A percentile compares a stretch with the other conserved stretches of the same genome.
Conservation (phyloP, 2,888 invertebrate species). For the Orthonychiurus folsomi region DNA sequence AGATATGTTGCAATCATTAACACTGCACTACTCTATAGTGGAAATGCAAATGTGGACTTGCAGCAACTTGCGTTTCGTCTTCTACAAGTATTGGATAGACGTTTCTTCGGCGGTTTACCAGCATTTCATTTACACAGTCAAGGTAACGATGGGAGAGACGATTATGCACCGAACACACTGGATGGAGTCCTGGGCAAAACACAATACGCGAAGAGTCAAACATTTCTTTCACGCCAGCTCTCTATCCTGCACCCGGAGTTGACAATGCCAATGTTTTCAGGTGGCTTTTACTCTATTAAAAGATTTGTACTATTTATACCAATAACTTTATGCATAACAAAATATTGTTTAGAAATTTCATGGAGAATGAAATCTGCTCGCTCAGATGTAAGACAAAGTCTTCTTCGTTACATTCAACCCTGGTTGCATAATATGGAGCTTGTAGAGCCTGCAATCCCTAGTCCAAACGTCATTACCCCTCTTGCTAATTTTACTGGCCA, state of each 20-base stretch:
- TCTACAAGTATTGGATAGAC: constrained; percentile 82
- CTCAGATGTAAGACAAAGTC: constrained; percentile 78
- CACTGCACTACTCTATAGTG: constrained; percentile 91
- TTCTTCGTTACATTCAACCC: constrained; percentile 85
- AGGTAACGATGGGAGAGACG: constrained; percentile 45
- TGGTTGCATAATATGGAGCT: constrained; percentile 99
- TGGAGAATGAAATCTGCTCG: constrained; percentile 92
- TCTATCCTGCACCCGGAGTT: constrained; percentile 91
- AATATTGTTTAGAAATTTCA: constrained; percentile 76
- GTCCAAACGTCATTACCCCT: constrained; percentile 41
- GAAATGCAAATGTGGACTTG: constrained; percentile 82
- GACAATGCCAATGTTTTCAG: constrained; percentile 99
- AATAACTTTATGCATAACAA: too few relatives aligned
- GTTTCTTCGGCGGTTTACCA: constrained; percentile 71
- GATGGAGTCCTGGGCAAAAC: constrained; percentile 70
- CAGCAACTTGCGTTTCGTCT: constrained; percentile 90
- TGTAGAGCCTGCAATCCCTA: constrained; percentile 90
- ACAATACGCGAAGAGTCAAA: constrained; percentile 85
- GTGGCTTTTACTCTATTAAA: constrained; percentile 58
- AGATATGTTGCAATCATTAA: constrained; percentile 97
- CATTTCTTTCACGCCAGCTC: constrained; percentile 82
- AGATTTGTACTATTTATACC: too few relatives aligned
- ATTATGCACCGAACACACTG: constrained; percentile 61
- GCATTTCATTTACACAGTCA: constrained; percentile 30
- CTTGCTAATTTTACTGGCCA: constrained; percentile 23